phyloP scores from a whole-genome alignment of 1,140 invertebrate species.

The Hesperophylax magnus region DNA sequence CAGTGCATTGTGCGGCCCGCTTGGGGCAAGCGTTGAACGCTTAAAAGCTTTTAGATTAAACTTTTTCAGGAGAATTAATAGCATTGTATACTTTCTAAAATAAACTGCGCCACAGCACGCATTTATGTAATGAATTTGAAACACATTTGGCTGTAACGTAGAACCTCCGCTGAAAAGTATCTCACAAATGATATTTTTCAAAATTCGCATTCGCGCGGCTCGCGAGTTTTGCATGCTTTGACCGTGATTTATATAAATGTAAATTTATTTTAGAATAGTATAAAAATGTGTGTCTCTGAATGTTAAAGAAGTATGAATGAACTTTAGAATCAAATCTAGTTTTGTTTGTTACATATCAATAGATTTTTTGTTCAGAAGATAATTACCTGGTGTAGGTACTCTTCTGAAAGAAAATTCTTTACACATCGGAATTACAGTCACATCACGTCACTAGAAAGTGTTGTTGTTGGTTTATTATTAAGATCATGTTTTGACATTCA shows the following conservation, averaged over 20 bases:
- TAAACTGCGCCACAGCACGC: conserved; percentile 30
- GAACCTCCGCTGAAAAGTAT: conserved; percentile 1
- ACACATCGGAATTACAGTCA: no score
- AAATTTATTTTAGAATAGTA: no score
- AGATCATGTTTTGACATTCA: no score
- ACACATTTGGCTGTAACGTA: conserved; percentile 17
- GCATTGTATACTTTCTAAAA: conserved; percentile 26
- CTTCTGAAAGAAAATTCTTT: no score
- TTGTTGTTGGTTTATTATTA: neutral
- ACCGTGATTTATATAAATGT: neutral
- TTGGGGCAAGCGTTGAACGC: conserved; percentile 23
- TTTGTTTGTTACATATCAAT: no score
- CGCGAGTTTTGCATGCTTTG: neutral
- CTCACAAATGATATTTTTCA: conserved; percentile 27
- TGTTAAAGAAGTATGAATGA: no score
- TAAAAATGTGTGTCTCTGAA: no score
- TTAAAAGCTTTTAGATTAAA: conserved; percentile 45
- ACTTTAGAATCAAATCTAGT: no score
- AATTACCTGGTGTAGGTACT: no score
- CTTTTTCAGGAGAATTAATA: conserved; percentile 46
- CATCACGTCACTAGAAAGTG: no score
- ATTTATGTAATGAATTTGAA: conserved; percentile 46
- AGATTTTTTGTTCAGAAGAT: no score
- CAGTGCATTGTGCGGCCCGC: neutral
- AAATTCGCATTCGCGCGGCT: neutral